Percentiles rank a stretch among this genome's conserved stretches.
Conservation (phyloP, 2,113 vertebrate genomes). For the Oryzias curvinotus region DNA sequence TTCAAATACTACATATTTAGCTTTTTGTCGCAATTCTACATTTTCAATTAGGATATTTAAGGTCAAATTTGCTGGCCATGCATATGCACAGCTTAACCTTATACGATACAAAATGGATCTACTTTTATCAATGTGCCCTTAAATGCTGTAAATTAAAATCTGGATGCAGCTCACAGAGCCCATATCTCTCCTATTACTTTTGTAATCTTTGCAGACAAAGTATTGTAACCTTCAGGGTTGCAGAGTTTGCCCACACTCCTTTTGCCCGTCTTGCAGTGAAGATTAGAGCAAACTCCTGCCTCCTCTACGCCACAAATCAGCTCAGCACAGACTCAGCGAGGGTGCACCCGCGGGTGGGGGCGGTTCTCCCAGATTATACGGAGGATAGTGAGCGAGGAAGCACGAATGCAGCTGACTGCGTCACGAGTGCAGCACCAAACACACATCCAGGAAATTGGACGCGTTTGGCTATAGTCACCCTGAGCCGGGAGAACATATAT, state of each 20-base stretch:
- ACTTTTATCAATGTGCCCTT: too few relatives aligned
- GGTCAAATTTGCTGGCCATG: too few relatives aligned
- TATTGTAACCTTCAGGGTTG: conserved; percentile 18
- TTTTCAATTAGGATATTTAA: too few relatives aligned
- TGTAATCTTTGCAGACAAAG: conserved; percentile 1
- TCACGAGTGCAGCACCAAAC: conserved; percentile 54
- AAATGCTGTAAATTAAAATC: too few relatives aligned
- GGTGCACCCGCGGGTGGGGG: not conserved
- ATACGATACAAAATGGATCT: too few relatives aligned
- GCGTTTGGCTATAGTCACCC: conserved; percentile 30
- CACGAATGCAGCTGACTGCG: conserved; percentile 30
- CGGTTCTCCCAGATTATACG: conserved; percentile 57
- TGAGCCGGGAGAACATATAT: conserved; percentile 10
- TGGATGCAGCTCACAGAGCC: not conserved
- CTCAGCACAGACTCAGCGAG: conserved; percentile 30
- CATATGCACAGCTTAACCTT: too few relatives aligned
- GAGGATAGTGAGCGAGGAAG: conserved; percentile 44
- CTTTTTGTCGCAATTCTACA: too few relatives aligned
- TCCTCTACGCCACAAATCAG: conserved; percentile 36
- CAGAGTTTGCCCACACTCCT: conserved; percentile 8
- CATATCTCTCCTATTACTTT: not conserved
- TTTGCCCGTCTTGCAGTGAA: conserved; percentile 31
- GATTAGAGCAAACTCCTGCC: conserved; percentile 37
- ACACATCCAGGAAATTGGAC: conserved; percentile 57
- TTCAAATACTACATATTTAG: too few relatives aligned